Percentiles rank a stretch among this genome's conserved stretches.
These are phyloP conservation scores for Panagrolaimus sp. DNA, from an alignment of 1,140 invertebrate genomes.

Conservation along the genomic window DNA sequence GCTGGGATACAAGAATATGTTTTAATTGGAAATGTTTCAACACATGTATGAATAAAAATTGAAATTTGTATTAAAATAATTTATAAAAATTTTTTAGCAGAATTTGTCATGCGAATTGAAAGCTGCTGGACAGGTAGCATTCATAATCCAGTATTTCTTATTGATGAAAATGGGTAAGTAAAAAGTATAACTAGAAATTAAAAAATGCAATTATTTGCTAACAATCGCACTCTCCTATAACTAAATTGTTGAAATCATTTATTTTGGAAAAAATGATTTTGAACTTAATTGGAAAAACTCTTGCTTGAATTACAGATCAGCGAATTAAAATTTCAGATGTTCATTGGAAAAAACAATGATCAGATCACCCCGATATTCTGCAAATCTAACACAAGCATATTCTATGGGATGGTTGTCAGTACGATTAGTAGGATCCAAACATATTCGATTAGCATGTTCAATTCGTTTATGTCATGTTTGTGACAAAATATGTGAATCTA, in stretches of 20 bases:
- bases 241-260: no score
- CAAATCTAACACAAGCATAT: conserved; percentile 26
- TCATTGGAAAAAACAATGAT: conserved; percentile 39
- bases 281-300: no score
- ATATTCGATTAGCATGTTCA: conserved; percentile 36
- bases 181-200: conserved; percentile 21
- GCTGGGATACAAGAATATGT: conserved; percentile 33
- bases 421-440: conserved; percentile 33
- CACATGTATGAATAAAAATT: conserved; percentile 15
- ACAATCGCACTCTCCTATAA: no score
- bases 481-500: conserved; percentile 23
- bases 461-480: conserved; percentile 43
- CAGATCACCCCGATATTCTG: conserved; percentile 27
- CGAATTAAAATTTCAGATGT: conserved; percentile 27
- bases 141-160: conserved; percentile 36
- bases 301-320: neutral
- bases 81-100: conserved; percentile 19
- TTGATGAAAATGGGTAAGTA: conserved; percentile 37
- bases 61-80: neutral
- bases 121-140: conserved; percentile 46
- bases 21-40: conserved; percentile 34
- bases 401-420: conserved; percentile 45
- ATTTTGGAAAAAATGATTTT: no score
- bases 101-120: conserved; percentile 41
- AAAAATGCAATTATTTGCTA: no score